These are phyloP conservation scores for Drosophila pallidifrons DNA, from an alignment of 1,140 invertebrate species.

Conservation along the genomic window DNA sequence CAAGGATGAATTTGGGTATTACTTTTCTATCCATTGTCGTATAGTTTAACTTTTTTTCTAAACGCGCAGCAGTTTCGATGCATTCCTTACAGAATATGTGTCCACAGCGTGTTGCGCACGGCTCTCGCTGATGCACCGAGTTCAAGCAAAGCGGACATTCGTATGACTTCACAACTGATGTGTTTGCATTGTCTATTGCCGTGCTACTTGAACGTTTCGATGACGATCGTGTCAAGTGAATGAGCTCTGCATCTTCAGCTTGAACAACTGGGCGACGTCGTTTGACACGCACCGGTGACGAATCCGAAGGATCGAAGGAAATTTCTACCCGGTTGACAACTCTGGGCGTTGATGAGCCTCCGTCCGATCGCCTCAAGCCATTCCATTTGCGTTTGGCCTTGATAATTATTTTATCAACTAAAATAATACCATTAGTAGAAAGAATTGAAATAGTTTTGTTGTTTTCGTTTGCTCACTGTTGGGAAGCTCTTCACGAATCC, in stretches of 20 bases:
- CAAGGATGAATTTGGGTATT: no score
- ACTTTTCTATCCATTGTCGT: no score
- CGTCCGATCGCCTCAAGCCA: background rate
- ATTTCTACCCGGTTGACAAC: no score
- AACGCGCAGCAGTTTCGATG: conserved; percentile 33
- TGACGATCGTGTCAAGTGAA: background rate
- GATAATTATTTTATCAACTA: background rate
- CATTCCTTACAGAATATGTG: conserved; percentile 63
- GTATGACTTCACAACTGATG: conserved; percentile 23
- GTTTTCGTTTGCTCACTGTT: background rate
- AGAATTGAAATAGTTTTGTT: no score
- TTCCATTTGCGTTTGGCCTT: background rate
- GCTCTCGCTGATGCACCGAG: conserved; percentile 26
- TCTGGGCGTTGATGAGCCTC: background rate
- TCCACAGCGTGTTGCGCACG: conserved; percentile 58
- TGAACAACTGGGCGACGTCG: background rate
- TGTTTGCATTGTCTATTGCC: background rate
- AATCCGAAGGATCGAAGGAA: background rate
- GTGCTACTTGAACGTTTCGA: background rate
- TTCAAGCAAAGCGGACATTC: conserved; percentile 69
- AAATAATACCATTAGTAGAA: background rate
- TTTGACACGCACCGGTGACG: background rate
- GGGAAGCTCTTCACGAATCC: background rate
- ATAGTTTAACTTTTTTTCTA: background rate
- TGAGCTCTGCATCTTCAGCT: background rate